These are phyloP conservation scores for Oreotrochilus melanogaster DNA, from an alignment of 2,113 vertebrate species.

Conservation along the genomic window DNA sequence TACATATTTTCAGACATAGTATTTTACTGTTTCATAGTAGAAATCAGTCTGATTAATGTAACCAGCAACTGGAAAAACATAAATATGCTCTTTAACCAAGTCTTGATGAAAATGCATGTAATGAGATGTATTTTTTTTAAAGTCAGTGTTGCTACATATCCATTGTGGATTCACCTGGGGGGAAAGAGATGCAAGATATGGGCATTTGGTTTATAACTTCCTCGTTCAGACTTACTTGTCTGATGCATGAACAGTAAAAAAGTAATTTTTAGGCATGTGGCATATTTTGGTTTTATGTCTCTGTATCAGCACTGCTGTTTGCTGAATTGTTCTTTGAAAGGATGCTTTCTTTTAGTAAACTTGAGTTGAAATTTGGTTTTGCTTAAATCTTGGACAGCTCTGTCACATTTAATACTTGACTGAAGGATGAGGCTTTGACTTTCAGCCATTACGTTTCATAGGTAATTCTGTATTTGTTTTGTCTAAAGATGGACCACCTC, in stretches of 20 bases:
- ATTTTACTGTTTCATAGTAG: background rate
- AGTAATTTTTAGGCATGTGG: background rate
- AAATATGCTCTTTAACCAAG: background rate
- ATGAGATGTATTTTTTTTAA: slow-evolving; percentile 28
- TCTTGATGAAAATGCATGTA: slow-evolving; percentile 17
- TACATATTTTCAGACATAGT: background rate
- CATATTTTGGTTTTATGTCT: background rate
- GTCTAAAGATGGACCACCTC: background rate
- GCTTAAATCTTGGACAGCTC: background rate
- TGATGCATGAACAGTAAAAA: background rate
- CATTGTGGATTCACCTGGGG: background rate
- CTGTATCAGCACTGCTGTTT: background rate
- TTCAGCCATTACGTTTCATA: background rate
- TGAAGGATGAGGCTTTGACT: background rate
- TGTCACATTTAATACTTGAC: background rate
- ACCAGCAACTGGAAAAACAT: slow-evolving; percentile 12
- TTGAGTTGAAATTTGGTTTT: background rate
- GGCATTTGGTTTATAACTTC: slow-evolving; percentile 1
- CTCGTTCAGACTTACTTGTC: background rate
- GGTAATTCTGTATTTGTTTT: background rate
- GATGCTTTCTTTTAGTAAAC: background rate
- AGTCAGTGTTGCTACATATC: background rate
- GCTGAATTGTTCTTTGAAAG: background rate
- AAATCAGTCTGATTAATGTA: slow-evolving; percentile 27
- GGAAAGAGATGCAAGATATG: background rate